These are phyloP conservation scores for Stegodyphus dumicola DNA, from an alignment of 1,140 invertebrate species.

Conservation along the genomic window DNA sequence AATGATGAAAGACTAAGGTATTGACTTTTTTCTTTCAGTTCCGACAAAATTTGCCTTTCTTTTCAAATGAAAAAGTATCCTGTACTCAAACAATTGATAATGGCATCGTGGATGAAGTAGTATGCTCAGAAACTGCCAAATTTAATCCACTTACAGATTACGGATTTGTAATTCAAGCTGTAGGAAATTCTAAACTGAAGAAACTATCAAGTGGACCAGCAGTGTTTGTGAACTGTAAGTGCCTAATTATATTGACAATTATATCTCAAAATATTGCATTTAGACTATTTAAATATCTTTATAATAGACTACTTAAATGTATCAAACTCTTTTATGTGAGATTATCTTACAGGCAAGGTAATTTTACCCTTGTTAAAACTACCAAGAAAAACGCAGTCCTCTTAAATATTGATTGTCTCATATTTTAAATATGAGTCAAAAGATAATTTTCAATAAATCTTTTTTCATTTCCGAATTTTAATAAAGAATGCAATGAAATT, in stretches of 20 bases:
- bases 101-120: constrained; percentile 40
- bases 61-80: background rate
- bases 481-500: no score
- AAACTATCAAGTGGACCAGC: constrained; percentile 13
- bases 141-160: constrained; percentile 31
- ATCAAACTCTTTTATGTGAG: no score
- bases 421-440: no score
- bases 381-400: no score
- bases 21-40: constrained; percentile 9
- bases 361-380: no score
- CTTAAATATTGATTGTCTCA: no score
- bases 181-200: background rate
- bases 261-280: no score
- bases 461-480: no score
- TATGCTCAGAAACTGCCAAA: constrained; percentile 9
- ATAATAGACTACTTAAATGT: no score
- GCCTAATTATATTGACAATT: background rate
- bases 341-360: no score
- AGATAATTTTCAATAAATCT: no score
- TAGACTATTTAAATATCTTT: no score
- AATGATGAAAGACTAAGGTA: background rate
- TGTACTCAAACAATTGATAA: constrained; percentile 16
- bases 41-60: constrained; percentile 29
- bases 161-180: constrained; percentile 13
- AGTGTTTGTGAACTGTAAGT: constrained; percentile 28